phyloP scores from a whole-genome alignment of 1,140 invertebrate species.

The Calliphora vicina region DNA sequence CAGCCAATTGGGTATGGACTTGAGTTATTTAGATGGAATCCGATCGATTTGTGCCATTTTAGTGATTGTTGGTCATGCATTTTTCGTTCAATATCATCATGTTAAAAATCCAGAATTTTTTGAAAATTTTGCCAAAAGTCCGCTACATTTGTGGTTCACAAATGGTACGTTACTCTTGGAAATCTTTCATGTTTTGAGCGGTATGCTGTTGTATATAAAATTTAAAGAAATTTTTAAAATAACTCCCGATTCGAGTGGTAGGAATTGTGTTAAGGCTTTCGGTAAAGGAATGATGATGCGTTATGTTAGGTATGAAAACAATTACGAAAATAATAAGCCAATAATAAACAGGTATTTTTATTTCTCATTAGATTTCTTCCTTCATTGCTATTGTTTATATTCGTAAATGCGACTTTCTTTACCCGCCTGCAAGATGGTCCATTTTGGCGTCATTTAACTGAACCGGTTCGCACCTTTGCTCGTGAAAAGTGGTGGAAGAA shows the following conservation, averaged over 20 bases:
- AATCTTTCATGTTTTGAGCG: conserved; percentile 67
- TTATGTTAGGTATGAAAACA: not conserved
- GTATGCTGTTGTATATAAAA: conserved; percentile 66
- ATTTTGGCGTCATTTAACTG: conserved; percentile 64
- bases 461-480: conserved; percentile 66
- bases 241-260: conserved; percentile 12
- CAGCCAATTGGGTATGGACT: conserved; percentile 41
- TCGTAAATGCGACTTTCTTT: conserved; percentile 65
- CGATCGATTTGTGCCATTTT: conserved; percentile 48
- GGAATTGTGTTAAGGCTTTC: not conserved
- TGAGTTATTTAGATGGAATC: conserved; percentile 53
- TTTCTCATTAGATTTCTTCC: conserved; percentile 64
- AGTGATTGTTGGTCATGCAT: conserved; percentile 51
- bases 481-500: conserved; percentile 74
- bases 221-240: conserved; percentile 56
- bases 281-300: not conserved
- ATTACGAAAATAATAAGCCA: too few relatives aligned
- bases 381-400: conserved; percentile 63
- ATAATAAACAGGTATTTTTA: too few relatives aligned
- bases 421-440: conserved; percentile 63
- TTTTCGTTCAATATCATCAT: conserved; percentile 49
- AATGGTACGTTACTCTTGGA: conserved; percentile 66
- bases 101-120: conserved; percentile 54
- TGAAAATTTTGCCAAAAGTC: conserved; percentile 48
- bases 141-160: conserved; percentile 58